A percentile compares a stretch with the other conserved stretches of the same genome.
phyloP scores from a whole-genome alignment of 1,140 invertebrate species.

The Apis laboriosa region DNA sequence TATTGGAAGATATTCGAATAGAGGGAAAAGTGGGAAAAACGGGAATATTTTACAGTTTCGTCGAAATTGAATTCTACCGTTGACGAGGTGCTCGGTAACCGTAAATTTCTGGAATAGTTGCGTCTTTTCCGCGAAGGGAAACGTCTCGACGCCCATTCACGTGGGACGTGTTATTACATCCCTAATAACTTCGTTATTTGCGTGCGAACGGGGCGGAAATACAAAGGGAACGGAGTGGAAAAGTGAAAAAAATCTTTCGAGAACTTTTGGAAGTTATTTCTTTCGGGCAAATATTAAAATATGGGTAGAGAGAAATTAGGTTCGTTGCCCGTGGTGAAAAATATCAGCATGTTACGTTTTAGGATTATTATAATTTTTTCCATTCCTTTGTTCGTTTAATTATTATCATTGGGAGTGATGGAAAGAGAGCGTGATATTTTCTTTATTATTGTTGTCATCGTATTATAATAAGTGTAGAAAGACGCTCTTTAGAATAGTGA shows the following conservation, averaged over 20 bases:
- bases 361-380: neutral
- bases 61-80: constrained; percentile 14
- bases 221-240: constrained; percentile 9
- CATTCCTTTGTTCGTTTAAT: neutral
- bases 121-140: neutral
- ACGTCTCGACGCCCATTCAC: neutral
- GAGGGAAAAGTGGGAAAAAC: neutral
- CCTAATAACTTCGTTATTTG: constrained; percentile 39
- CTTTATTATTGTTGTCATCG: too few relatives aligned
- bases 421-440: neutral
- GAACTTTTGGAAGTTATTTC: constrained; percentile 26
- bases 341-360: too few relatives aligned
- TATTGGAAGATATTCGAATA: neutral
- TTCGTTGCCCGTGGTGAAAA: neutral
- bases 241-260: constrained; percentile 35
- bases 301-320: neutral
- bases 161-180: constrained; percentile 3
- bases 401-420: neutral
- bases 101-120: neutral
- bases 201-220: constrained; percentile 6
- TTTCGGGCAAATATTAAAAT: constrained; percentile 13
- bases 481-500: too few relatives aligned
- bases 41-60: constrained; percentile 9
- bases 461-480: neutral
- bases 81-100: constrained; percentile 9